A percentile compares a stretch with the other conserved stretches of the same genome.
Conservation (phyloP, 1,140 invertebrate genomes). For the Drosophila trapezifrons region DNA sequence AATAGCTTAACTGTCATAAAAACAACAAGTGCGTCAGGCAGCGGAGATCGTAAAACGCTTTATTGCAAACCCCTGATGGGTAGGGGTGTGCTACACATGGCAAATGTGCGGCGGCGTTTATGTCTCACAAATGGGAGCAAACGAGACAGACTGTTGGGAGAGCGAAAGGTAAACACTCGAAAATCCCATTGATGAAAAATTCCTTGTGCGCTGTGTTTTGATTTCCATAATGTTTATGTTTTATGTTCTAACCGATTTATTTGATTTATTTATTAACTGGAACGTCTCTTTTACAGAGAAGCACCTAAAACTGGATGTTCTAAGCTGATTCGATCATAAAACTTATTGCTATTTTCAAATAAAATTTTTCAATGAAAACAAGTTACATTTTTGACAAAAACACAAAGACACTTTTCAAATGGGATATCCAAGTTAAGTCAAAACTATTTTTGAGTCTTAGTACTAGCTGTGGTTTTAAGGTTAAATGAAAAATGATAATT, state of each 20-base stretch:
- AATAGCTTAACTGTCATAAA: conserved; percentile 82
- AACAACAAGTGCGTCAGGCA: conserved; percentile 59
- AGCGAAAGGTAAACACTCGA: conserved; percentile 33
- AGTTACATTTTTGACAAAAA: no score
- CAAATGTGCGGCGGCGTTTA: conserved; percentile 68
- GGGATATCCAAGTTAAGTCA: no score
- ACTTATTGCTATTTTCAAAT: no score
- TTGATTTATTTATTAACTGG: conserved; percentile 75
- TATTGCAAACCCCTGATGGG: conserved; percentile 56
- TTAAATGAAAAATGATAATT: no score
- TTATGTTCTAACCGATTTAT: conserved; percentile 70
- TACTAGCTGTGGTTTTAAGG: no score
- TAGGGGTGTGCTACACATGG: conserved; percentile 38
- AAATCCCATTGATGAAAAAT: conserved; percentile 37
- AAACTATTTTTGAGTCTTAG: no score
- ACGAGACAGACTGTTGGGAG: background rate
- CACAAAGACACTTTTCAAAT: no score
- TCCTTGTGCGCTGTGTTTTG: conserved; percentile 34
- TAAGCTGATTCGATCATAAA: no score
- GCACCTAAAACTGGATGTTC: no score
- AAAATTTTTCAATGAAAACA: no score
- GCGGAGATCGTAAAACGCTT: conserved; percentile 71
- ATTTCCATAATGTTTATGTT: conserved; percentile 38
- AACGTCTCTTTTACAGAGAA: background rate
- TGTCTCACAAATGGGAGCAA: conserved; percentile 52